phyloP scores from a whole-genome alignment of 2,888 invertebrate genomes.

The Mythimna albipuncta region DNA sequence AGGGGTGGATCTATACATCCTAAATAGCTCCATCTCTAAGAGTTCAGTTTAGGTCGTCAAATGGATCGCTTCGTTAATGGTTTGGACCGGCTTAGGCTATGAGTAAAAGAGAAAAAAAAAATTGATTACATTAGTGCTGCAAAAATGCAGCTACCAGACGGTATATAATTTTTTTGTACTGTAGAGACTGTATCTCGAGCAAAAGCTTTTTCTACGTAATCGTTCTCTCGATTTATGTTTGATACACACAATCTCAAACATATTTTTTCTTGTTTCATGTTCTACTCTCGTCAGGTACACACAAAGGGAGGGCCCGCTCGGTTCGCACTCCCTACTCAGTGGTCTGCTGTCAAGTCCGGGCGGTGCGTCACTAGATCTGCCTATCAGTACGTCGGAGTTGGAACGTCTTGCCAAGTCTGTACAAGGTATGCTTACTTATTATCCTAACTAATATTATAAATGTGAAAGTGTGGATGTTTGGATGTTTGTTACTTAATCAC shows the following conservation, averaged over 20 bases:
- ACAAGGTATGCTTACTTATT: slow-evolving; percentile 75
- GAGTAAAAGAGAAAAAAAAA: background rate
- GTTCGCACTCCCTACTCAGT: slow-evolving; percentile 72
- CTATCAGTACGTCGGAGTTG: slow-evolving; percentile 83
- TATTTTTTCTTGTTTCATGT: background rate
- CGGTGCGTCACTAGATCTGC: slow-evolving; percentile 81
- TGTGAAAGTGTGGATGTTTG: too few relatives aligned
- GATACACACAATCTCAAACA: background rate
- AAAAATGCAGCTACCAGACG: background rate
- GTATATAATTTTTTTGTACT: background rate
- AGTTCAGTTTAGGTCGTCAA: too few relatives aligned
- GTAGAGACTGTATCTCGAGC: too few relatives aligned
- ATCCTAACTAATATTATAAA: too few relatives aligned
- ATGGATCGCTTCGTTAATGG: too few relatives aligned
- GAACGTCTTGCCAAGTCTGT: slow-evolving; percentile 85
- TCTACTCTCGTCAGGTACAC: slow-evolving; percentile 47
- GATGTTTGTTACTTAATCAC: too few relatives aligned
- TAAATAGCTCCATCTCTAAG: too few relatives aligned
- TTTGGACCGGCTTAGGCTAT: too few relatives aligned
- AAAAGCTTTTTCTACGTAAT: too few relatives aligned
- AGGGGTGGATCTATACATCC: too few relatives aligned
- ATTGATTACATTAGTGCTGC: background rate
- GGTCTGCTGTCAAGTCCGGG: slow-evolving; percentile 82
- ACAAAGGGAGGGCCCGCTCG: slow-evolving; percentile 72
- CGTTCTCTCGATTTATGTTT: too few relatives aligned